Evolutionary conservation across 2,888 invertebrate genomes (phyloP).

Genomic region (Coremacera marginata): DNA sequence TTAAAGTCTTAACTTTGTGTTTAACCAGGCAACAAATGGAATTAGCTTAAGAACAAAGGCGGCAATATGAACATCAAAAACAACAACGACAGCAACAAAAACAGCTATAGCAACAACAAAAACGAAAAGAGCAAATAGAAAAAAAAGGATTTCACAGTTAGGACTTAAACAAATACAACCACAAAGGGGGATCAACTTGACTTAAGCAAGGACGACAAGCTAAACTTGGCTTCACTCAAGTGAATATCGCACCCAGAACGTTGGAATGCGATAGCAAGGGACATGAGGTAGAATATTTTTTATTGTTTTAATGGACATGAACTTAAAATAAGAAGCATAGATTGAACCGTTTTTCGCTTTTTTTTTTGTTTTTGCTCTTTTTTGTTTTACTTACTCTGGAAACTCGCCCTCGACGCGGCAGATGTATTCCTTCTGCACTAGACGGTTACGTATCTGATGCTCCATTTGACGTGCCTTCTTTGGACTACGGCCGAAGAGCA

Average conservation of each 20-base stretch:
- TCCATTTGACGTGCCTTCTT: conserved; percentile 96
- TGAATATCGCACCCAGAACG: not conserved
- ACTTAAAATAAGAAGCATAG: conserved; percentile 49
- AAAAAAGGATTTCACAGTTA: conserved; percentile 3
- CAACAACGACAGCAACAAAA: not conserved
- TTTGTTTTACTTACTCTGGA: conserved; percentile 79
- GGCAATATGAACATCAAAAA: not conserved
- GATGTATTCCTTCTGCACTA: conserved; percentile 95
- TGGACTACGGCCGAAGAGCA: conserved; percentile 93
- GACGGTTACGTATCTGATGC: conserved; percentile 91
- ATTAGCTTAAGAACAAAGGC: conserved; percentile 11
- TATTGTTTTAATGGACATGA: not conserved
- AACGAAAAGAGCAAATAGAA: not conserved
- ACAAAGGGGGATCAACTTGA: conserved; percentile 28
- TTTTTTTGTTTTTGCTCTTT: not conserved
- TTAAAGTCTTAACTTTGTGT: conserved; percentile 8
- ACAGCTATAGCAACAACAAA: not conserved
- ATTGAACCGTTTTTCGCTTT: not conserved
- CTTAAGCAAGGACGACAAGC: not conserved
- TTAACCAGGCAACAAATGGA: conserved; percentile 31
- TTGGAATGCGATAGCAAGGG: not conserved
- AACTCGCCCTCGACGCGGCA: conserved; percentile 95
- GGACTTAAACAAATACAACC: conserved; percentile 9
- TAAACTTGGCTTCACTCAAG: not conserved
- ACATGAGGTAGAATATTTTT: not conserved